Evolutionary conservation across 2,797 vertebrate species (phyloP).

Genomic region (Oophaga sylvatica): DNA sequence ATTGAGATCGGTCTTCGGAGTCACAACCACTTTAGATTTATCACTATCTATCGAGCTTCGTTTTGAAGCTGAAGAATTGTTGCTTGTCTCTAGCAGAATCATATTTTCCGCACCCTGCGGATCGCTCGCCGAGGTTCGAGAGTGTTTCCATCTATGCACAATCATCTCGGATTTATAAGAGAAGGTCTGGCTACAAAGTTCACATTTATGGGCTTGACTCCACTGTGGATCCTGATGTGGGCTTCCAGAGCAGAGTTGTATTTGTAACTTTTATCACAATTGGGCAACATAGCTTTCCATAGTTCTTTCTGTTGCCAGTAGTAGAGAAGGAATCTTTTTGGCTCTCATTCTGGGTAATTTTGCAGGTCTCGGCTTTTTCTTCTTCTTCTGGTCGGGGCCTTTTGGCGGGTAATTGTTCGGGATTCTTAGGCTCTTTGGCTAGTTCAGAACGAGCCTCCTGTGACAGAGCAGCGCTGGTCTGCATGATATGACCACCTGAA

Average conservation of each 20-base stretch:
- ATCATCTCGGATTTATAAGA: slow-evolving; percentile 38
- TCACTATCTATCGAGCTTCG: background rate
- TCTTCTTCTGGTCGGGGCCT: background rate
- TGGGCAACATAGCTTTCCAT: slow-evolving; percentile 21
- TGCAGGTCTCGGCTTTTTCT: background rate
- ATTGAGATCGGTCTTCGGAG: no score
- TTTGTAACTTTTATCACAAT: slow-evolving; percentile 41
- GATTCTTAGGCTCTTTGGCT: background rate
- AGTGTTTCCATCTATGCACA: slow-evolving; percentile 45
- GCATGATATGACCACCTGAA: background rate
- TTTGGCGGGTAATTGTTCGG: background rate
- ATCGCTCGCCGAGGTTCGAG: background rate
- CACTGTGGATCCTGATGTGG: slow-evolving; percentile 45
- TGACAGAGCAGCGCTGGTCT: background rate
- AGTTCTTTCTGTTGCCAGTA: background rate
- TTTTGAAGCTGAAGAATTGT: no score
- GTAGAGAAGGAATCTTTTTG: background rate
- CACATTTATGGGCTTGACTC: slow-evolving; percentile 52
- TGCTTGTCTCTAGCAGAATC: no score
- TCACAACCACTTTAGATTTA: background rate
- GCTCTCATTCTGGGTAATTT: background rate
- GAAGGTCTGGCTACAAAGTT: slow-evolving; percentile 26
- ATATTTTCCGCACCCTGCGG: background rate
- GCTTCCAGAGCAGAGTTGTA: slow-evolving; percentile 54
- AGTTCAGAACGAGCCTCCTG: background rate